Evolutionary conservation across 2,113 vertebrate species (phyloP), one percentile per base, ranked within the genome.

Genomic region (Periophthalmodon schlosseri): DNA sequence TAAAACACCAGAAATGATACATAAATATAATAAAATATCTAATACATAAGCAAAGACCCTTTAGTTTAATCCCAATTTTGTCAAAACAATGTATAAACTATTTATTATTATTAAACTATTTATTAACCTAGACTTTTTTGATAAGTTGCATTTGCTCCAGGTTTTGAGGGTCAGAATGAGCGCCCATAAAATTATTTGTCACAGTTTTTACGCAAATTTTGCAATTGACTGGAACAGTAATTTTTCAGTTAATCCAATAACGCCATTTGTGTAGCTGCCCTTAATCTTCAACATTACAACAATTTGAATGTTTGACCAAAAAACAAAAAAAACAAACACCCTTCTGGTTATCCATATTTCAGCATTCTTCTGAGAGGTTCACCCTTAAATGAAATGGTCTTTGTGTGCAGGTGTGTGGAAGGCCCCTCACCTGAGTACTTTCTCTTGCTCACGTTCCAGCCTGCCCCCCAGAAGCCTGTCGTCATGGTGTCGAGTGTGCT

Each of bases 401-500:
- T 68, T 49, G 13, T 49, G 66, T 49, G 39, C 66, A 46, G 21
- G 21, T 49, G 66, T 68, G 0, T 12, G 24, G 34, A 20, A 47
- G 54, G 20, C 57, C 52, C 15, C 91, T 94, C 88, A 99, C 98
- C 98, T 93, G 87, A 99, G 94, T 65, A 96, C 94, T 87, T 98
- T 98, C 89, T 97, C 96, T 90, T 97, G 97, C 77, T 98, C 96
- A 0, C 95, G 90, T 78, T 97, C 97, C 87, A 98, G 84, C 61
- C 96, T 94, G n/a, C 94, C 92, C 3, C 93, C 91, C 68, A 98
- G 90, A 78, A 97, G 91, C 65, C 96, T 92, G 63, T 96, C 95
- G 56, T 96, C 95, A 2, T 95, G 94, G 82, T 96, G 96, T 69
- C 94, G 93, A 52, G 88, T 74, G 0, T 95, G 93, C 28, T 97